phyloP scores from a whole-genome alignment of 1,140 invertebrate genomes.

The Drosophila mojavensis region DNA sequence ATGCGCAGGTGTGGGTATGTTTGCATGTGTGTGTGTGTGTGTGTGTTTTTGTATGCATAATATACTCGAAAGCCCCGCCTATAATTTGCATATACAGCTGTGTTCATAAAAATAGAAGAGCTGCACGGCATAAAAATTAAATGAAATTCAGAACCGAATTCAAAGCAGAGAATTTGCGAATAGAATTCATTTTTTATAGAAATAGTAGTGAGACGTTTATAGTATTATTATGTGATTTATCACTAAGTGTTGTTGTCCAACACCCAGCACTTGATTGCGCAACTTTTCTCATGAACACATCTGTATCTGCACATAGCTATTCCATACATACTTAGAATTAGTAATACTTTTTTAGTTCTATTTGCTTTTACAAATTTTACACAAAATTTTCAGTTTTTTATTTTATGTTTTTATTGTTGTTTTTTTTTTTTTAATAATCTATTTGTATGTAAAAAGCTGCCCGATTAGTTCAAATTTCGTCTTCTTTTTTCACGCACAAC shows the following conservation, averaged over 20 bases:
- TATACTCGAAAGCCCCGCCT: neutral
- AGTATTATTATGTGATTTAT: no score
- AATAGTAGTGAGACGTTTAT: no score
- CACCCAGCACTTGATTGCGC: no score
- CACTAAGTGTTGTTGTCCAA: no score
- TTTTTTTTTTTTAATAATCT: neutral
- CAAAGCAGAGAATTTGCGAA: no score
- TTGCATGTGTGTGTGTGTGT: constrained; percentile 1
- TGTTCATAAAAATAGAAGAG: neutral
- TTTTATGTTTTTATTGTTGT: constrained; percentile 12
- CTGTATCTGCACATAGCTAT: constrained; percentile 16
- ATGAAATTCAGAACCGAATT: no score
- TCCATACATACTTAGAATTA: constrained; percentile 51
- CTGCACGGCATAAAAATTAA: neutral
- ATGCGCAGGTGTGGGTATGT: constrained; percentile 15
- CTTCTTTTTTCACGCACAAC: constrained; percentile 30
- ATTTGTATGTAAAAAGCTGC: no score
- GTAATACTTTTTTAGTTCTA: constrained; percentile 56
- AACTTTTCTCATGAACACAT: no score
- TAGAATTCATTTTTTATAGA: no score
- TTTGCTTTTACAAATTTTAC: constrained; percentile 32
- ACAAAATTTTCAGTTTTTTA: neutral
- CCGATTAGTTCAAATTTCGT: no score
- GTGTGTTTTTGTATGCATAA: neutral
- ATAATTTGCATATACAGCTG: neutral